Conservation (phyloP, 2,113 vertebrate species). For the Anarrhichthys ocellatus region DNA sequence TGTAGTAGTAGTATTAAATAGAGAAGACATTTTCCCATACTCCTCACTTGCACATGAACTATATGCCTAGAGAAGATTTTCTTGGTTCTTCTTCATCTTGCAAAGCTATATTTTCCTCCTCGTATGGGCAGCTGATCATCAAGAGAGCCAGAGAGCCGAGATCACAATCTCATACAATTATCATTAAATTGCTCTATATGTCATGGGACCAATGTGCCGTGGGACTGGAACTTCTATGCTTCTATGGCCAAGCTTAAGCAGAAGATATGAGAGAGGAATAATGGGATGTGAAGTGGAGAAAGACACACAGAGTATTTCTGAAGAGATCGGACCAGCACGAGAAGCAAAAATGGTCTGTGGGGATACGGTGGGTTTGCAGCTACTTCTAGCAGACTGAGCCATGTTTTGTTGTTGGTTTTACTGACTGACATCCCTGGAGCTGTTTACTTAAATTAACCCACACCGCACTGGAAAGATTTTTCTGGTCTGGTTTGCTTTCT, state of each 20-base stretch:
- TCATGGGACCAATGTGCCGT: constrained; percentile 43
- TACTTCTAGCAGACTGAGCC: background rate
- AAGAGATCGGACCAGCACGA: background rate
- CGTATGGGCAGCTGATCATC: constrained; percentile 19
- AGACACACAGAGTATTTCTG: background rate
- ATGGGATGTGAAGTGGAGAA: constrained; percentile 1
- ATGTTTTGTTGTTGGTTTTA: constrained; percentile 1
- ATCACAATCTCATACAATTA: constrained; percentile 42
- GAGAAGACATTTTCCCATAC: background rate
- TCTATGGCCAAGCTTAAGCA: constrained; percentile 17
- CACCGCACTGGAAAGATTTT: background rate
- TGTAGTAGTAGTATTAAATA: background rate
- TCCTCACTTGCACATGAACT: background rate
- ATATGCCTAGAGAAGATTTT: background rate
- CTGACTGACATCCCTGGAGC: constrained; percentile 1
- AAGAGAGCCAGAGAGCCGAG: constrained; percentile 20
- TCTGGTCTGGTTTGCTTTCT: background rate
- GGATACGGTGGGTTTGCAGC: background rate
- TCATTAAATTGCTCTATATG: constrained; percentile 43
- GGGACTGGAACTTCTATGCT: constrained; percentile 22
- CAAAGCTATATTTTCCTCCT: background rate
- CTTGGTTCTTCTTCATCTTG: background rate
- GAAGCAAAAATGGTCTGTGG: background rate
- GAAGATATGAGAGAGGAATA: constrained; percentile 5
- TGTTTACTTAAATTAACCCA: constrained; percentile 12